Evolutionary conservation across 2,113 vertebrate genomes (phyloP).

Genomic region (Arizona elegans): DNA sequence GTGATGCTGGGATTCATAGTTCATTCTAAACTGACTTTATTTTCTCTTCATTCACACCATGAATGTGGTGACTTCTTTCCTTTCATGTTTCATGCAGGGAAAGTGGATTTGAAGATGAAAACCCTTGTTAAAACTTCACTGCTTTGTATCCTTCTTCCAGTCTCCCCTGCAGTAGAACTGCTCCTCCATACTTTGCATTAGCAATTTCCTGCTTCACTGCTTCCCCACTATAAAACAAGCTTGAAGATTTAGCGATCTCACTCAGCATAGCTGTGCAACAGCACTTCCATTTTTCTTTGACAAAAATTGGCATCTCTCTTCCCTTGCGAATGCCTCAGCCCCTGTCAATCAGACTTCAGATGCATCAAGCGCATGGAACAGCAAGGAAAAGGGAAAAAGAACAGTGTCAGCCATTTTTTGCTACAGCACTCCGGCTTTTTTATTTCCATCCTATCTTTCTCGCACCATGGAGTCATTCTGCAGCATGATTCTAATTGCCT

Average conservation of each 20-base stretch:
- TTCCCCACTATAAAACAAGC: constrained; percentile 65
- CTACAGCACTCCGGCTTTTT: neutral
- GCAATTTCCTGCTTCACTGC: constrained; percentile 74
- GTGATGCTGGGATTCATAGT: neutral
- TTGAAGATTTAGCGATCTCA: constrained; percentile 59
- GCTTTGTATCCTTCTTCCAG: constrained; percentile 20
- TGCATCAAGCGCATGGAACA: constrained; percentile 20
- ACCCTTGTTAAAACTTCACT: constrained; percentile 13
- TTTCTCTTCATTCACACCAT: constrained; percentile 15
- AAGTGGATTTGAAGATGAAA: constrained; percentile 37
- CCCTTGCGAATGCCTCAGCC: constrained; percentile 13
- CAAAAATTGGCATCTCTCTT: constrained; percentile 60
- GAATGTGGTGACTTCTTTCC: constrained; percentile 21
- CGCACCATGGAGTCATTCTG: neutral
- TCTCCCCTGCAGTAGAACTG: constrained; percentile 52
- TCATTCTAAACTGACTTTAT: neutral
- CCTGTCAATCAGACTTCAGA: constrained; percentile 35
- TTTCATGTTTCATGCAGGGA: constrained; percentile 23
- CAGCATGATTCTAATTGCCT: neutral
- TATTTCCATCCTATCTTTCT: constrained; percentile 19
- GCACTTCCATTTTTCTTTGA: constrained; percentile 59
- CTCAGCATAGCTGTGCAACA: constrained; percentile 57
- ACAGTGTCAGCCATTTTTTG: constrained; percentile 20
- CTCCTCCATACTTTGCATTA: constrained; percentile 60
- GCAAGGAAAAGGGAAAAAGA: neutral